Evolutionary conservation across 2,888 invertebrate genomes (phyloP), one percentile per base, ranked within the genome.

Genomic region (Margaritifera margaritifera): DNA sequence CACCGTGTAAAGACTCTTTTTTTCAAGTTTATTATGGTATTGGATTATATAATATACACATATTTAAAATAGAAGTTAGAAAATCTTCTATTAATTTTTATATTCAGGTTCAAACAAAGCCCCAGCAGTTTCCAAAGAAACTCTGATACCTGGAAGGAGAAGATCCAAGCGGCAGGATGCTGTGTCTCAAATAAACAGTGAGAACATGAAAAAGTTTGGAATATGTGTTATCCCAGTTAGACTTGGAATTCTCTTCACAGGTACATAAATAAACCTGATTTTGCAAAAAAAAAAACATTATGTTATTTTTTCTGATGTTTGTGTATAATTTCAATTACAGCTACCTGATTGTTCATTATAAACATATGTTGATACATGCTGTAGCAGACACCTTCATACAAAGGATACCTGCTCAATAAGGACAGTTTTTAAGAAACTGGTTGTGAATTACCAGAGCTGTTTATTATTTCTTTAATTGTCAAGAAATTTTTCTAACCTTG

Each of bases 241-340:
- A 51, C 81, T 88, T 80, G 82, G 84, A 6, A 75, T 84, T 19
- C 73, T 89, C 6, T 89, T 89, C 79, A 80, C 87, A 68, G 88
- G 89, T 87, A 71, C 42, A 2, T 42, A 42, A 42, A 11, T 42
- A 11, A 42, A 42, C 11, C 42, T 8, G 11, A 42, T 1, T 42
- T 42, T 42, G 11, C n/a, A n/a, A n/a, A 42, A 42, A 11, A 11
- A 5, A 42, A 11, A 42, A 42, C 11, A 42, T 42, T 42, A 42
- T 42, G 8, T 42, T 11, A 8, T 42, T 42, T 42, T n/a, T n/a
- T n/a, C 15, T 42, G 11, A 42, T 42, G 42, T 42, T 11, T 42
- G 11, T 42, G 42, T 42, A 42, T 42, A 42, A 42, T 15, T 42
- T 42, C 2, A 15, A 15, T 42, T 42, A 42, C 11, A 42, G 42